phyloP scores from a whole-genome alignment of 2,888 invertebrate species.

The Frankliniella fusca region DNA sequence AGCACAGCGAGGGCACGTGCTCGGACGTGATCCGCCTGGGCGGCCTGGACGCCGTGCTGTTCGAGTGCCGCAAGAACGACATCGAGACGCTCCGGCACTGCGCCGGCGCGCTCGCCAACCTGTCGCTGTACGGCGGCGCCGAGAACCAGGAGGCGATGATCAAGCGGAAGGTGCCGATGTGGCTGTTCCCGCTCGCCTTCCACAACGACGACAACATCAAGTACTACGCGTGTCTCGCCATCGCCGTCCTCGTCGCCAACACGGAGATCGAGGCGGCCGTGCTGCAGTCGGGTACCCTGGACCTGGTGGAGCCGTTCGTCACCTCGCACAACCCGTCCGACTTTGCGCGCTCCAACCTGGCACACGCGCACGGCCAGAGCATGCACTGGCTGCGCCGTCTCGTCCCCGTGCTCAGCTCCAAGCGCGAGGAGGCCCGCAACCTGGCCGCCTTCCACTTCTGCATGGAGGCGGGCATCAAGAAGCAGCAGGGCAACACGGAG shows the following conservation, averaged over 20 bases:
- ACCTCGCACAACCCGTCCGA: conserved; percentile 90
- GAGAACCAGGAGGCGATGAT: conserved; percentile 98
- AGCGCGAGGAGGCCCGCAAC: conserved; percentile 92
- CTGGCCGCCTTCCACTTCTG: conserved; percentile 97
- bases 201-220: conserved; percentile 95
- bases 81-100: conserved; percentile 91
- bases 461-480: conserved; percentile 98
- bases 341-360: conserved; percentile 86
- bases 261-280: conserved; percentile 98
- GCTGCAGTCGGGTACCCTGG: conserved; percentile 90
- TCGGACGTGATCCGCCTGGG: conserved; percentile 87
- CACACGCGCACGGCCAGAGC: conserved; percentile 94
- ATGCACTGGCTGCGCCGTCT: conserved; percentile 89
- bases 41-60: conserved; percentile 89
- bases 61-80: conserved; percentile 90
- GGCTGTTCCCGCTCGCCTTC: conserved; percentile 96
- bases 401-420: conserved; percentile 90
- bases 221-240: conserved; percentile 97
- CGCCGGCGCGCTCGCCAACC: conserved; percentile 92
- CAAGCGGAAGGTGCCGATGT: conserved; percentile 80
- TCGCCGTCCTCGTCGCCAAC: conserved; percentile 92
- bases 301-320: conserved; percentile 95
- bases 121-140: conserved; percentile 92
- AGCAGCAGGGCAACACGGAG: conserved; percentile 83
- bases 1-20: conserved; percentile 94